Evolutionary conservation across 1,140 invertebrate species (phyloP).

Genomic region (Bradynema listronoti): DNA sequence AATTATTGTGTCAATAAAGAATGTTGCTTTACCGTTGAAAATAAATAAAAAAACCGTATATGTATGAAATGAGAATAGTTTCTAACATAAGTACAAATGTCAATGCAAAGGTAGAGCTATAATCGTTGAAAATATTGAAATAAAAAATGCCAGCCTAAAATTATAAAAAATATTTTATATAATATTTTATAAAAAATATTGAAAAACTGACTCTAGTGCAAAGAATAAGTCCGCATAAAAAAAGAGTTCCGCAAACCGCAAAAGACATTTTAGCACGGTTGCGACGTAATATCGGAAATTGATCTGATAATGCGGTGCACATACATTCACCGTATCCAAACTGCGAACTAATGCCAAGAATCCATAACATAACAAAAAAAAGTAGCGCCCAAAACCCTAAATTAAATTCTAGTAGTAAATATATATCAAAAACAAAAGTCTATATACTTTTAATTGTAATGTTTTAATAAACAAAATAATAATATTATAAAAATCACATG

Average conservation of each 20-base stretch:
- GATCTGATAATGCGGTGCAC: slow-evolving; percentile 36
- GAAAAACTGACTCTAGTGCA: slow-evolving; percentile 17
- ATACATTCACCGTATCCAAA: slow-evolving; percentile 40
- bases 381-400: slow-evolving; percentile 61
- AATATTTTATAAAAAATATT: neutral
- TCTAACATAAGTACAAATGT: slow-evolving; percentile 27
- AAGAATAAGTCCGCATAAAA: slow-evolving; percentile 27
- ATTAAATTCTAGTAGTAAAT: no score
- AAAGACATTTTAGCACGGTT: slow-evolving; percentile 20
- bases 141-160: slow-evolving; percentile 36
- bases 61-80: slow-evolving; percentile 27
- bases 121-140: slow-evolving; percentile 41
- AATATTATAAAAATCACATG: no score
- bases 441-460: no score
- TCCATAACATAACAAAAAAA: slow-evolving; percentile 59
- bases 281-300: slow-evolving; percentile 18
- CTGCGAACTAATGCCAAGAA: slow-evolving; percentile 57
- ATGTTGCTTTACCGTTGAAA: no score
- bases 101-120: slow-evolving; percentile 31
- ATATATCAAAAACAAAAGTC: no score
- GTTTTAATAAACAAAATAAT: no score
- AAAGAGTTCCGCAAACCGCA: slow-evolving; percentile 12
- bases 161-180: neutral
- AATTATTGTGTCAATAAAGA: no score
- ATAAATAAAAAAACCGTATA: no score